Evolutionary conservation across 2,888 invertebrate genomes (phyloP).

Genomic region (Caenorhabditis sp.): DNA sequence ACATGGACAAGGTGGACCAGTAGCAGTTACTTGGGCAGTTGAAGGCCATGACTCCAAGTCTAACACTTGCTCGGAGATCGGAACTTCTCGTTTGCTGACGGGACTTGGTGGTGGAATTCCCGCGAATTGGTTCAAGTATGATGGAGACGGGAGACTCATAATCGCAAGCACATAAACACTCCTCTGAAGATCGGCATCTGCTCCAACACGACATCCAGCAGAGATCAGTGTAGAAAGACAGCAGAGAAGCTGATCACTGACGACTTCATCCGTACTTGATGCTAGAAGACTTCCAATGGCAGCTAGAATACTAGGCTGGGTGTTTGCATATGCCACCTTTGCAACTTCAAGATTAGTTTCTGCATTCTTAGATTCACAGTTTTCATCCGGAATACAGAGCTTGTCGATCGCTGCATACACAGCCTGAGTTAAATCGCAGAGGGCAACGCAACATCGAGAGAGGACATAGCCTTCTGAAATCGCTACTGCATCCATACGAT

Average conservation of each 20-base stretch:
- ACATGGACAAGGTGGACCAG: slow-evolving; percentile 92
- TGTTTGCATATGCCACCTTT: slow-evolving; percentile 53
- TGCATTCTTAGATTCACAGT: slow-evolving; percentile 29
- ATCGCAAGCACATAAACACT: slow-evolving; percentile 61
- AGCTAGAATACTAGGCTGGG: slow-evolving; percentile 61
- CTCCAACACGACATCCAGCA: slow-evolving; percentile 88
- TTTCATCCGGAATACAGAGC: slow-evolving; percentile 54
- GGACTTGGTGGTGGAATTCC: slow-evolving; percentile 53
- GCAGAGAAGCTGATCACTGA: slow-evolving; percentile 93
- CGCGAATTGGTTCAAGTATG: slow-evolving; percentile 56
- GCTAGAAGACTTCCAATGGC: slow-evolving; percentile 63
- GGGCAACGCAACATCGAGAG: slow-evolving; percentile 86
- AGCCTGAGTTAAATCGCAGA: slow-evolving; percentile 67
- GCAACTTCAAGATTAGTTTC: slow-evolving; percentile 53
- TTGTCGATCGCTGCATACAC: slow-evolving; percentile 66
- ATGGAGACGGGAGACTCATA: slow-evolving; percentile 58
- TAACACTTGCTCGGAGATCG: slow-evolving; percentile 83
- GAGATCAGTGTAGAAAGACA: slow-evolving; percentile 93
- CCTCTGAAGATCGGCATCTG: slow-evolving; percentile 46
- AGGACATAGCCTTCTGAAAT: slow-evolving; percentile 98
- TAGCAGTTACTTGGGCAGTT: slow-evolving; percentile 92
- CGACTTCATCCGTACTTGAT: slow-evolving; percentile 91
- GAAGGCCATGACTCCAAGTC: slow-evolving; percentile 62
- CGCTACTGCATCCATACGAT: slow-evolving; percentile 93
- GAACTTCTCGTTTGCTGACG: slow-evolving; percentile 39